phyloP scores from a whole-genome alignment of 2,888 invertebrate species.

The Tetranychus piercei region DNA sequence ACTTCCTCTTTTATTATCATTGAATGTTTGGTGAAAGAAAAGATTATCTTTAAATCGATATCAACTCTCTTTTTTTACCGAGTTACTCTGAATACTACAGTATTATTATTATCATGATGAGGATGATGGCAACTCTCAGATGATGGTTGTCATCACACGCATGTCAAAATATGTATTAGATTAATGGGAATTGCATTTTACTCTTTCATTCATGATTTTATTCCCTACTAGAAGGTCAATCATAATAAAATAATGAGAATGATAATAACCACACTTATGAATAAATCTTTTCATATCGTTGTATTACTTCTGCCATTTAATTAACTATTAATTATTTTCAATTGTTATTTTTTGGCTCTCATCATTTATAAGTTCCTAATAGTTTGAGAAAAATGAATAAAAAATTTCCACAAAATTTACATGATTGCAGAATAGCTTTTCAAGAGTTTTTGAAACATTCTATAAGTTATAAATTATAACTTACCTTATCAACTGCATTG shows the following conservation, averaged over 20 bases:
- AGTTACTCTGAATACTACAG: not conserved
- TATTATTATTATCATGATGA: not conserved
- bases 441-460: too few relatives aligned
- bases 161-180: not conserved
- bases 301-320: not conserved
- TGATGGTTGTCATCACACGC: not conserved
- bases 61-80: not conserved
- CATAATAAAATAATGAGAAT: not conserved
- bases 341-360: not conserved
- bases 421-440: too few relatives aligned
- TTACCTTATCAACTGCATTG: slow-evolving; percentile 44
- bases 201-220: not conserved
- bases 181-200: not conserved
- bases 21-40: not conserved
- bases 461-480: too few relatives aligned
- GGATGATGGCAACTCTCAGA: not conserved
- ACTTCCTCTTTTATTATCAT: not conserved
- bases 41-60: not conserved
- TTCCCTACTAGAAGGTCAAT: not conserved
- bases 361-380: not conserved
- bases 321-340: not conserved
- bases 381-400: not conserved
- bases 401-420: not conserved
- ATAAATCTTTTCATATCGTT: not conserved
- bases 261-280: not conserved